Evolutionary conservation across 2,113 vertebrate genomes (phyloP).

Genomic region (Centropus unirufus): DNA sequence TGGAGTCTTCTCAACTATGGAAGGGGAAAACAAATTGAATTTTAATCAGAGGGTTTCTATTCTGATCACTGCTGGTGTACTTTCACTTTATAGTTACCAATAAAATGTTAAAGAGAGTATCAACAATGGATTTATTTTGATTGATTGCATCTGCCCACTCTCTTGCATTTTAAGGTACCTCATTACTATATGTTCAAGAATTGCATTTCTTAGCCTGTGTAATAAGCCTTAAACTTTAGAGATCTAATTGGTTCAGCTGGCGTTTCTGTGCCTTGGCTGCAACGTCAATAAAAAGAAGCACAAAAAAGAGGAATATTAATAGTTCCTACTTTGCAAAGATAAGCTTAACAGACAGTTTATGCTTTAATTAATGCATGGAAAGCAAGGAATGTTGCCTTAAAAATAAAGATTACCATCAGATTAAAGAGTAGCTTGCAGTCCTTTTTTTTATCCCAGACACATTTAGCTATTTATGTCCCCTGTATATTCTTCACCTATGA

Average conservation of each 20-base stretch:
- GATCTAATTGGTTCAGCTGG: conserved; percentile 38
- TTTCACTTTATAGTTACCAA: conserved; percentile 22
- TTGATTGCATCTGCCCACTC: conserved; percentile 56
- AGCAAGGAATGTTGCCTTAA: not conserved
- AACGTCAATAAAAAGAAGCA: conserved; percentile 29
- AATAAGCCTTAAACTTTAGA: conserved; percentile 49
- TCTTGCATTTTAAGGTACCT: conserved; percentile 55
- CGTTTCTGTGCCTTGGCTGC: conserved; percentile 16
- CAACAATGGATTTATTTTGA: conserved; percentile 36
- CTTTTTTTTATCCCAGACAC: not conserved
- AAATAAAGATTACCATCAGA: not conserved
- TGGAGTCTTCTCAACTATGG: not conserved
- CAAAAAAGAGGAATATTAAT: conserved; percentile 30
- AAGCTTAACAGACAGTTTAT: not conserved
- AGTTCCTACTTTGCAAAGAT: conserved; percentile 33
- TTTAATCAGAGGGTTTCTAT: conserved; percentile 55
- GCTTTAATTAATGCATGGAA: conserved; percentile 15
- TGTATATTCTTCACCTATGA: not conserved
- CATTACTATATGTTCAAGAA: not conserved
- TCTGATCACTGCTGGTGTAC: conserved; percentile 23
- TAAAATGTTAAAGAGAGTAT: conserved; percentile 20
- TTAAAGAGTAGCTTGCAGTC: not conserved
- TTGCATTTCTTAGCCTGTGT: conserved; percentile 52
- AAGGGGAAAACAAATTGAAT: not conserved
- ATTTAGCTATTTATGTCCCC: not conserved